Evolutionary conservation across 2,888 invertebrate species (phyloP).

Genomic region (Leucophora obtusa): DNA sequence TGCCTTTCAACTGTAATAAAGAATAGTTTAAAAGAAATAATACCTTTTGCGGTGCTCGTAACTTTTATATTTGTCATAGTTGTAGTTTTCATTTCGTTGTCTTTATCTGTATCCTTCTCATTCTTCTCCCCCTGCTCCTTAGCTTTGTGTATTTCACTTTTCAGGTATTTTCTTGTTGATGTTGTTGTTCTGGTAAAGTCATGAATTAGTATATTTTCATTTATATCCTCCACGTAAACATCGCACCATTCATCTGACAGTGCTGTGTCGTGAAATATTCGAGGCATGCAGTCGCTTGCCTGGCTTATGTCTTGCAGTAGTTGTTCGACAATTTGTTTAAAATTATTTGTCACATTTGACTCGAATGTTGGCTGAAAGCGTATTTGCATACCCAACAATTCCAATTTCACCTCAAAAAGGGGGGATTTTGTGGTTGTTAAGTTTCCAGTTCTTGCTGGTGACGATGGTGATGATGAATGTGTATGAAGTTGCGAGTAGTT

Average conservation of each 20-base stretch:
- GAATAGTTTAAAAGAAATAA: constrained; percentile 17
- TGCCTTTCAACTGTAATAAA: background rate
- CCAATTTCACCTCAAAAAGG: constrained; percentile 88
- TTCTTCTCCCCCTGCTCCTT: background rate
- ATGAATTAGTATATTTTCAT: constrained; percentile 15
- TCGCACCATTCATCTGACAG: constrained; percentile 71
- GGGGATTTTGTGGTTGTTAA: constrained; percentile 78
- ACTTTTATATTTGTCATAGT: constrained; percentile 34
- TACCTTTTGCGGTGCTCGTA: constrained; percentile 53
- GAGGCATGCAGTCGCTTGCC: constrained; percentile 86
- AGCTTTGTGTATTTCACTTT: background rate
- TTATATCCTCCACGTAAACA: constrained; percentile 35
- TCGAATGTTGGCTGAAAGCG: constrained; percentile 88
- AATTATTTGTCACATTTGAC: constrained; percentile 82
- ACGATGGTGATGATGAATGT: constrained; percentile 12
- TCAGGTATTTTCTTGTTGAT: background rate
- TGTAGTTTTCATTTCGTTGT: constrained; percentile 29
- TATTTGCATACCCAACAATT: constrained; percentile 81
- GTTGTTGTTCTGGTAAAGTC: background rate
- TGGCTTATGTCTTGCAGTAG: constrained; percentile 89
- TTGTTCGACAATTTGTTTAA: constrained; percentile 84
- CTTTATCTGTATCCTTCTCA: constrained; percentile 9
- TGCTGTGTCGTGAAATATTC: constrained; percentile 81
- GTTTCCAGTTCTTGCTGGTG: constrained; percentile 41
- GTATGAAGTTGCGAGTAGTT: background rate